phyloP scores from a whole-genome alignment of 2,888 invertebrate genomes.

The Drosophila neutralis region DNA sequence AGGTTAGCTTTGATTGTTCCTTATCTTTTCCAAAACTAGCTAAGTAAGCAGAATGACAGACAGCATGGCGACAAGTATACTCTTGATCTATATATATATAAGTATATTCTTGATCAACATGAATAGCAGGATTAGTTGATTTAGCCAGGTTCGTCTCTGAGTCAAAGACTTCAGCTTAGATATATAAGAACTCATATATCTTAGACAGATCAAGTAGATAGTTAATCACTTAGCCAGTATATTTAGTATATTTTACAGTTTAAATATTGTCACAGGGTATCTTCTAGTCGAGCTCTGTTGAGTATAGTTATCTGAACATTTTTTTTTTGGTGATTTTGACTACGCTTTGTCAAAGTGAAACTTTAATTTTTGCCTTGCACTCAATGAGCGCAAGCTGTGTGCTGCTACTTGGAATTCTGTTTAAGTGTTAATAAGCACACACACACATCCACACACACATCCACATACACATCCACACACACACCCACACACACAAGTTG shows the following conservation, averaged over 20 bases:
- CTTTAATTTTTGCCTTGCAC: slow-evolving; percentile 14
- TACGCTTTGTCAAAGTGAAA: slow-evolving; percentile 19
- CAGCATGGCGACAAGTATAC: too few species aligned
- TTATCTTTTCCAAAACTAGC: neutral
- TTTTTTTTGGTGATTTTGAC: slow-evolving; percentile 4
- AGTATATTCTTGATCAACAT: too few species aligned
- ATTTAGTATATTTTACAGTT: too few species aligned
- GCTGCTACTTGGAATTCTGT: slow-evolving; percentile 7
- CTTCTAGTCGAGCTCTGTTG: neutral
- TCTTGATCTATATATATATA: too few species aligned
- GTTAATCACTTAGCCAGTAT: too few species aligned
- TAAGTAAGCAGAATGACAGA: neutral
- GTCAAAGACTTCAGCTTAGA: too few species aligned
- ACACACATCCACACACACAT: slow-evolving; percentile 7
- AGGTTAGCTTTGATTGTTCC: neutral
- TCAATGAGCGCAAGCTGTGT: slow-evolving; percentile 13
- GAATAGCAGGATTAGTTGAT: too few species aligned
- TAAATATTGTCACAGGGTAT: too few species aligned
- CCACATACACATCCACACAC: neutral
- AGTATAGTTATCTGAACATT: neutral
- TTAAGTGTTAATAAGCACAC: slow-evolving; percentile 69
- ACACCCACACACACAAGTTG: slow-evolving; percentile 11
- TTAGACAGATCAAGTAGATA: too few species aligned
- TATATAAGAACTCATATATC: too few species aligned
- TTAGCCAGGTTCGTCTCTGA: too few species aligned